These are phyloP conservation scores for Clepsis dumicolana DNA, from an alignment of 2,888 invertebrate species.

Conservation along the genomic window DNA sequence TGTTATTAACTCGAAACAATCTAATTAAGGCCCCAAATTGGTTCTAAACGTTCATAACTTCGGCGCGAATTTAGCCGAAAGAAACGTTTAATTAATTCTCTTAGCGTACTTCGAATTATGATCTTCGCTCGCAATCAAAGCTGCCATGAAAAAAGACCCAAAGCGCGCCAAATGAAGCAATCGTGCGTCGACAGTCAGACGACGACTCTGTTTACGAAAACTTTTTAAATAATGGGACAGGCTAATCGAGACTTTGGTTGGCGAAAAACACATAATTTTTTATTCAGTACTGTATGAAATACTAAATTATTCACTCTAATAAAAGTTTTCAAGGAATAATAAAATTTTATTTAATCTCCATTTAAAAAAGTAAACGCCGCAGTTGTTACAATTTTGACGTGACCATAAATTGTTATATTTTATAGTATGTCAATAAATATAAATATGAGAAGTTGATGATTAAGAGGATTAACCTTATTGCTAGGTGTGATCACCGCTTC, in stretches of 20 bases:
- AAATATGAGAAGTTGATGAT: too few species aligned
- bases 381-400: too few species aligned
- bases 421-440: too few species aligned
- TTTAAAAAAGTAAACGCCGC: too few species aligned
- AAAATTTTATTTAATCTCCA: too few species aligned
- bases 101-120: conserved; percentile 56
- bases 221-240: conserved; percentile 25
- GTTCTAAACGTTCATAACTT: background rate
- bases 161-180: conserved; percentile 55
- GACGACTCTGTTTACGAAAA: conserved; percentile 43
- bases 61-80: conserved; percentile 18
- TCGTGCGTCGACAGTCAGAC: conserved; percentile 40
- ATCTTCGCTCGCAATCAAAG: conserved; percentile 63
- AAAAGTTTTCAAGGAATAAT: too few species aligned
- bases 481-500: too few species aligned
- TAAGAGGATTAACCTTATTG: too few species aligned
- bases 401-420: too few species aligned
- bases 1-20: too few species aligned
- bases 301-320: too few species aligned
- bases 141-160: conserved; percentile 56
- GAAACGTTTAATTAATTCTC: conserved; percentile 64
- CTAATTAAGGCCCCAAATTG: background rate
- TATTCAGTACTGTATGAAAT: too few species aligned
- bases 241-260: conserved; percentile 3
- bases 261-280: background rate